A percentile compares a stretch with the other conserved stretches of the same genome.
Evolutionary conservation across 2,113 vertebrate species (phyloP).

Genomic region (Ramphastos sulfuratus): DNA sequence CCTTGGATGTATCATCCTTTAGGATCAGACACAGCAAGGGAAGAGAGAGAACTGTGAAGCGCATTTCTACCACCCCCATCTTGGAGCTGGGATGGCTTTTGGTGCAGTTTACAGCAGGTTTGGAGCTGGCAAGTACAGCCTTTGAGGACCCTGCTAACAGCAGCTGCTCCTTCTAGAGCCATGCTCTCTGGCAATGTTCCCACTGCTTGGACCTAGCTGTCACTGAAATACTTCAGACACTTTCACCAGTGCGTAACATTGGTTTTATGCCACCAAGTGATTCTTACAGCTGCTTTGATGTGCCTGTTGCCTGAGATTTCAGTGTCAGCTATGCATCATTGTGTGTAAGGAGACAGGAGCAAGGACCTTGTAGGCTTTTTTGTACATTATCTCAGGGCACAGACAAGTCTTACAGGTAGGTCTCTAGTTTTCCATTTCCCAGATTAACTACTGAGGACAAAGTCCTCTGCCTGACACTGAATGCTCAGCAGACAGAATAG

Average conservation of each 20-base stretch:
- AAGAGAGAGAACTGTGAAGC: background rate
- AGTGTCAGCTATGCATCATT: background rate
- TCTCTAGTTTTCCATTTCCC: background rate
- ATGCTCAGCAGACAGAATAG: background rate
- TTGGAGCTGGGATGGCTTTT: background rate
- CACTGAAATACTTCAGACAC: background rate
- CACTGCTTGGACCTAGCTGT: background rate
- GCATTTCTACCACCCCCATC: background rate
- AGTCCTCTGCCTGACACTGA: background rate
- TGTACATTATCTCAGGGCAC: background rate
- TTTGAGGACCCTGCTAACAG: background rate
- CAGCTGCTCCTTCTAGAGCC: background rate
- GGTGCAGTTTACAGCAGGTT: background rate
- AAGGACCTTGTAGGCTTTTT: background rate
- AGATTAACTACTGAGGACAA: background rate
- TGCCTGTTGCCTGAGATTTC: background rate
- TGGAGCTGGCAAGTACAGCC: background rate
- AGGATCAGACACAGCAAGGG: background rate
- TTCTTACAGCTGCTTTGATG: background rate
- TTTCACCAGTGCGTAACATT: background rate
- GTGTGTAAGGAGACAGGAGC: background rate
- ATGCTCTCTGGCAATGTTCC: background rate
- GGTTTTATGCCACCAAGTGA: background rate
- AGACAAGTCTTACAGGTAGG: fast-evolving
- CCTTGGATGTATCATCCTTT: background rate